Conservation (phyloP, 2,113 vertebrate species). For the Caretta caretta region DNA sequence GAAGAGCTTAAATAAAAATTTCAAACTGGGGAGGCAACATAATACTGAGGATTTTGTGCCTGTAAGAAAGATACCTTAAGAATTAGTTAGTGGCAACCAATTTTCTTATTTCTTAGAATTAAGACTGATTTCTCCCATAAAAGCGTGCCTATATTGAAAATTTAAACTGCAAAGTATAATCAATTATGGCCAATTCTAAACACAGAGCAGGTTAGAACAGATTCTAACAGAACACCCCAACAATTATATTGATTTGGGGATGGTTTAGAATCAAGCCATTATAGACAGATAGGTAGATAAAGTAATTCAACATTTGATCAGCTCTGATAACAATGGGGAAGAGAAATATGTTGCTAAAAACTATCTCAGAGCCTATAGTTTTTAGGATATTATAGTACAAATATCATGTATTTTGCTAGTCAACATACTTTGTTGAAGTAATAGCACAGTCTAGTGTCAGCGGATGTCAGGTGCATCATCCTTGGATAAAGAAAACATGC, state of each 20-base stretch:
- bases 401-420: not conserved
- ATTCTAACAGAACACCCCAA: not conserved
- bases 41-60: not conserved
- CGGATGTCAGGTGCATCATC: slow-evolving; percentile 2
- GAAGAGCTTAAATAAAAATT: not conserved
- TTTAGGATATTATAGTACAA: not conserved
- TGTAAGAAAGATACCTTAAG: slow-evolving; percentile 52
- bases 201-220: not conserved
- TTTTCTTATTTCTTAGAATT: slow-evolving; percentile 62
- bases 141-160: slow-evolving; percentile 66
- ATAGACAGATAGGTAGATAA: slow-evolving; percentile 37
- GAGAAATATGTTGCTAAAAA: not conserved
- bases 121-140: slow-evolving; percentile 73
- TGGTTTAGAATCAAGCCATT: slow-evolving; percentile 26
- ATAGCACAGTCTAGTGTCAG: not conserved
- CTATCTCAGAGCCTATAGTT: slow-evolving; percentile 20
- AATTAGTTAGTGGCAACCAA: slow-evolving; percentile 36
- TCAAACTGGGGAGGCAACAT: not conserved
- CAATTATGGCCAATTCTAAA: slow-evolving; percentile 70
- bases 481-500: not conserved
- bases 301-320: slow-evolving; percentile 37
- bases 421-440: not conserved
- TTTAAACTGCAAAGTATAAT: slow-evolving; percentile 78
- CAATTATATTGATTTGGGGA: slow-evolving; percentile 58
- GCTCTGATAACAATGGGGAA: not conserved